phyloP scores from a whole-genome alignment of 2,797 vertebrate genomes.

The Loriculus beryllinus region DNA sequence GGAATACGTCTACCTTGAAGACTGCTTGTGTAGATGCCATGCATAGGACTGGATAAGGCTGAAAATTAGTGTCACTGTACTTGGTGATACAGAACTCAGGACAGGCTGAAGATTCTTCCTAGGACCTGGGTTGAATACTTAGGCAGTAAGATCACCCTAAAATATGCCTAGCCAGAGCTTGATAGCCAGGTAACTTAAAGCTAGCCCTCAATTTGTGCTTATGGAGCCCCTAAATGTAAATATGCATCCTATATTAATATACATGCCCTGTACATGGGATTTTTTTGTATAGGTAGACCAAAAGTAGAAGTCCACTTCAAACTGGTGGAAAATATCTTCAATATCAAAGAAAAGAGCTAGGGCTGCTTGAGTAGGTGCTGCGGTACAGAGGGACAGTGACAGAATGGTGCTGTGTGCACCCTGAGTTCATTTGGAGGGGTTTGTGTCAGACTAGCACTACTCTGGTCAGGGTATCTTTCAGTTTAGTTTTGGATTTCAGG shows the following conservation, averaged over 20 bases:
- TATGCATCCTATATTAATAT: neutral
- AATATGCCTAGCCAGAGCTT: neutral
- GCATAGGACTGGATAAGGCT: neutral
- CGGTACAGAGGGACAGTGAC: neutral
- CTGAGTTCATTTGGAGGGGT: neutral
- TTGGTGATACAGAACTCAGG: neutral
- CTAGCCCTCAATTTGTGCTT: neutral
- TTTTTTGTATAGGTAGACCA: neutral
- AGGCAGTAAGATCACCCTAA: neutral
- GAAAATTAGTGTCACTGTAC: neutral
- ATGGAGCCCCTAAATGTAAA: neutral
- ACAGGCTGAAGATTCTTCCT: neutral
- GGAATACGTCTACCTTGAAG: too few species aligned
- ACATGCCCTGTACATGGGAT: neutral
- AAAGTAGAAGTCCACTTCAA: neutral
- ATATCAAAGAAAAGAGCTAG: neutral
- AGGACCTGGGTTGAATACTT: neutral
- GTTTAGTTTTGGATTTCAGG: neutral
- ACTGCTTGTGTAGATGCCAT: neutral
- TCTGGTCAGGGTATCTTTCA: neutral
- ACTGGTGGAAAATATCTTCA: neutral
- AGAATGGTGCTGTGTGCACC: neutral
- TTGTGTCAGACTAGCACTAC: neutral
- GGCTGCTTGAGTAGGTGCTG: neutral
- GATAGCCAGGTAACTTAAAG: neutral